A percentile compares a stretch with the other conserved stretches of the same genome.
These are phyloP conservation scores for Gorsachius goisagi DNA, from an alignment of 2,113 vertebrate species.

Conservation along the genomic window DNA sequence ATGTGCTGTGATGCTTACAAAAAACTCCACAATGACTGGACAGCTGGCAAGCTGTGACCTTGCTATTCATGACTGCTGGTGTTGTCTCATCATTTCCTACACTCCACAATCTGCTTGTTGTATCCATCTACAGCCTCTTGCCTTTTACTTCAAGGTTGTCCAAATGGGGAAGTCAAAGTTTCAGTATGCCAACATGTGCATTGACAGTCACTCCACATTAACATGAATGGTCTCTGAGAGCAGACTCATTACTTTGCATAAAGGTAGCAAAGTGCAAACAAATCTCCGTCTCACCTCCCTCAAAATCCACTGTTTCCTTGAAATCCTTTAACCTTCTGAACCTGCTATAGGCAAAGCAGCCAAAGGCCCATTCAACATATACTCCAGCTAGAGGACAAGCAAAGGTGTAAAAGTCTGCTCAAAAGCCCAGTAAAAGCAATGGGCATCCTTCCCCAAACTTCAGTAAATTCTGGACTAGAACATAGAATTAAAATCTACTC, in stretches of 20 bases:
- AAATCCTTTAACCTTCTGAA: background rate
- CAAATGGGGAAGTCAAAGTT: background rate
- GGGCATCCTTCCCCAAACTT: background rate
- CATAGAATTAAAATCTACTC: background rate
- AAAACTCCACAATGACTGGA: background rate
- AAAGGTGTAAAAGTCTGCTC: background rate
- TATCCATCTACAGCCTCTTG: background rate
- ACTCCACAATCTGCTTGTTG: background rate
- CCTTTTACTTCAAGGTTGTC: background rate
- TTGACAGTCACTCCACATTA: background rate
- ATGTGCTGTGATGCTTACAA: background rate
- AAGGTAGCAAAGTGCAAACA: background rate
- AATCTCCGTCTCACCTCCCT: background rate
- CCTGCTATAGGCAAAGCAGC: background rate
- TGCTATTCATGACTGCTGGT: background rate
- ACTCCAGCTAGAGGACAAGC: background rate
- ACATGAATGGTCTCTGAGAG: background rate
- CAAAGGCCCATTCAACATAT: background rate
- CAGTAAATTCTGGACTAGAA: background rate
- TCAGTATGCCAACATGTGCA: accelerated
- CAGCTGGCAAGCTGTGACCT: background rate
- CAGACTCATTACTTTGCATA: background rate
- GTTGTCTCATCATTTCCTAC: background rate
- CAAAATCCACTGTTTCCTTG: background rate
- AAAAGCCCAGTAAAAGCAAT: background rate